phyloP scores from a whole-genome alignment of 2,888 invertebrate species.

The Chrysopilus asiliformis region DNA sequence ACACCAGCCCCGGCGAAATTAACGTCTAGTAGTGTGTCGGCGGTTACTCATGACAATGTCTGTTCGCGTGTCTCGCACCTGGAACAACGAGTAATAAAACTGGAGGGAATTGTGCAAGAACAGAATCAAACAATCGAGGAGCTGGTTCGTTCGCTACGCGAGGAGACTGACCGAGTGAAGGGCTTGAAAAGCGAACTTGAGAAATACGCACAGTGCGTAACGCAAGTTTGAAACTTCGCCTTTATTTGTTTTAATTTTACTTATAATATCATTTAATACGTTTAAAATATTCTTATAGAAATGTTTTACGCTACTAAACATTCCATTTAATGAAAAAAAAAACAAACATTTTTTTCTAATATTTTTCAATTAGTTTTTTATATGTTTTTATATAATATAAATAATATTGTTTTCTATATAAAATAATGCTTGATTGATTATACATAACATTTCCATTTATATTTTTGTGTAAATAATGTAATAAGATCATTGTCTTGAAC shows the following conservation, averaged over 20 bases:
- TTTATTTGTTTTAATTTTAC: neutral
- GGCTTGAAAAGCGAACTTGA: constrained; percentile 52
- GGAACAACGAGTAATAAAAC: constrained; percentile 29
- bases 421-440: too few relatives aligned
- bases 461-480: too few relatives aligned
- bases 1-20: neutral
- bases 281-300: neutral
- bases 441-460: too few relatives aligned
- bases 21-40: constrained; percentile 1
- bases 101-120: constrained; percentile 27
- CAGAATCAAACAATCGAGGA: constrained; percentile 49
- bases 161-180: constrained; percentile 50
- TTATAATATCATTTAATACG: neutral
- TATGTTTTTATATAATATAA: too few relatives aligned
- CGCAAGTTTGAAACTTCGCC: constrained; percentile 45
- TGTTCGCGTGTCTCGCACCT: constrained; percentile 24
- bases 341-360: too few relatives aligned
- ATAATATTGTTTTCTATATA: too few relatives aligned
- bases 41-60: constrained; percentile 13
- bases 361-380: too few relatives aligned
- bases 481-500: too few relatives aligned
- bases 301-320: neutral
- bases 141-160: constrained; percentile 43
- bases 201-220: constrained; percentile 55
- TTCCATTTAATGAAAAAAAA: neutral